phyloP scores from a whole-genome alignment of 2,113 vertebrate species.

The Marmota flaviventris region DNA sequence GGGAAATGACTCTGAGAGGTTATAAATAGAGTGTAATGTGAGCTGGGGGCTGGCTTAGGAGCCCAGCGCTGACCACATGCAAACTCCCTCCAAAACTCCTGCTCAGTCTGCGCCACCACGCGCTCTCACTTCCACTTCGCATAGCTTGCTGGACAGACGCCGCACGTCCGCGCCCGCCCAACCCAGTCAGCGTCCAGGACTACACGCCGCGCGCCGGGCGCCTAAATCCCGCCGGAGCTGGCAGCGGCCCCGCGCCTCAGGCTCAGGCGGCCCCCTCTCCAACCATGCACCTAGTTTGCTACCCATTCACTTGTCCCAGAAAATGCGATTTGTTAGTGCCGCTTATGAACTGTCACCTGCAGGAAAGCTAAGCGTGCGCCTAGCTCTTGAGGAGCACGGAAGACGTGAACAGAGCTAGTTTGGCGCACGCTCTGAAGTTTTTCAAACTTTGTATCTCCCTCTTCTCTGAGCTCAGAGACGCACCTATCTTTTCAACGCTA shows the following conservation, averaged over 20 bases:
- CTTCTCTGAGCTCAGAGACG: background rate
- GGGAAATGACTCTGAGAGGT: constrained; percentile 94
- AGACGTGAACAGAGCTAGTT: background rate
- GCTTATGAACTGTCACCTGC: constrained; percentile 45
- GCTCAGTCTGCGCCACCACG: constrained; percentile 79
- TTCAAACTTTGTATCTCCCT: background rate
- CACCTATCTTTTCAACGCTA: background rate
- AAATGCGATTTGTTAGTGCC: background rate
- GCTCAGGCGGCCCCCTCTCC: background rate
- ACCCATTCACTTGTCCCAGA: background rate
- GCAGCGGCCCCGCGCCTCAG: fast-evolving
- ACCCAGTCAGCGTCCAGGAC: background rate
- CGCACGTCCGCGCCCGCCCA: constrained; percentile 30
- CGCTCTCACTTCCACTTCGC: constrained; percentile 75
- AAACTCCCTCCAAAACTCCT: constrained; percentile 91
- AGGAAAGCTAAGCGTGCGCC: background rate
- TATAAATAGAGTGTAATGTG: constrained; percentile 99
- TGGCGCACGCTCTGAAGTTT: background rate
- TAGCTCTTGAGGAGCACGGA: background rate
- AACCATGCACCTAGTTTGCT: fast-evolving
- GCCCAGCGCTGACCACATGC: constrained; percentile 95
- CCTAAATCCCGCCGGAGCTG: fast-evolving
- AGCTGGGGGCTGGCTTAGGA: constrained; percentile 98
- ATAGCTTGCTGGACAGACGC: background rate
- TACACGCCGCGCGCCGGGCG: background rate